phyloP scores from a whole-genome alignment of 2,113 vertebrate genomes.

The Genyomyrus donnyi region DNA sequence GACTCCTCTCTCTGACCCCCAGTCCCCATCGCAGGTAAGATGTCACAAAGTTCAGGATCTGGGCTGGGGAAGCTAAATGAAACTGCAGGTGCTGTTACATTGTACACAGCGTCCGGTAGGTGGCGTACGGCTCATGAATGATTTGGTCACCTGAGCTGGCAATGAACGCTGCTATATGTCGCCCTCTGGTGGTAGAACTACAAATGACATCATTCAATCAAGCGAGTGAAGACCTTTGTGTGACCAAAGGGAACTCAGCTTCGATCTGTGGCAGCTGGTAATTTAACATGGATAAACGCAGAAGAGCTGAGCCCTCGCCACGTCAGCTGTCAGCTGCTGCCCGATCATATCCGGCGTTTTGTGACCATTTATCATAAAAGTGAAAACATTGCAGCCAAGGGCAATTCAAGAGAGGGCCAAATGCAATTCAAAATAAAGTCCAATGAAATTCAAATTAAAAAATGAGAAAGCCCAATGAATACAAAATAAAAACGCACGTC shows the following conservation, averaged over 20 bases:
- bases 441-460: too few species aligned
- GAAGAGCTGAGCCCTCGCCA: neutral
- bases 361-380: neutral
- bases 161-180: neutral
- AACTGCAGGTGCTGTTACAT: neutral
- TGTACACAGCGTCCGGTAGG: neutral
- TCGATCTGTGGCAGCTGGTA: neutral
- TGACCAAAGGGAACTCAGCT: neutral
- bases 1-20: conserved; percentile 53
- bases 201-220: neutral
- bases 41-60: neutral
- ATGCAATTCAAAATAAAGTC: too few species aligned
- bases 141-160: neutral
- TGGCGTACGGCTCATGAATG: neutral
- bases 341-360: neutral
- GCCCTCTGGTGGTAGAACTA: neutral
- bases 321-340: neutral
- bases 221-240: neutral
- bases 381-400: neutral
- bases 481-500: too few species aligned
- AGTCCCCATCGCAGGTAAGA: conserved; percentile 59
- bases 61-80: neutral
- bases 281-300: neutral
- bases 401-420: neutral
- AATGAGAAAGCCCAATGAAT: too few species aligned